phyloP scores from a whole-genome alignment of 2,888 invertebrate genomes.

The Kuschelorhynchus macadamiae region DNA sequence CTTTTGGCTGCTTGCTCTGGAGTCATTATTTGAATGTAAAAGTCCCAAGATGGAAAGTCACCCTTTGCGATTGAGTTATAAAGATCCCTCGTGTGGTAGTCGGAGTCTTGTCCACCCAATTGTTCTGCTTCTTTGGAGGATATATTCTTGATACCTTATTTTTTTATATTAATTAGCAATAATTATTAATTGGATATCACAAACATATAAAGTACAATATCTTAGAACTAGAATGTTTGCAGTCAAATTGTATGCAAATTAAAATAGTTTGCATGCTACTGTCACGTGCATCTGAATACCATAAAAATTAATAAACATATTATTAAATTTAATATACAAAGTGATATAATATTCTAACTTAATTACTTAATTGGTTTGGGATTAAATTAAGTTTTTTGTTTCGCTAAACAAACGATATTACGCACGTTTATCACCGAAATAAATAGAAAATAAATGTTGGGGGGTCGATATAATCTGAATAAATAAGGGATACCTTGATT shows the following conservation, averaged over 20 bases:
- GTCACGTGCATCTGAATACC: background rate
- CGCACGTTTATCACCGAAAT: no score
- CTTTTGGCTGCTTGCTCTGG: slow-evolving; percentile 84
- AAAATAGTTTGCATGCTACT: no score
- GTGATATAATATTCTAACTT: no score
- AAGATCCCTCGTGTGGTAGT: slow-evolving; percentile 89
- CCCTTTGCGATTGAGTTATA: slow-evolving; percentile 87
- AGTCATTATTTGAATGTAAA: slow-evolving; percentile 90
- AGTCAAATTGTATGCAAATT: no score
- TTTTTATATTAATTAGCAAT: no score
- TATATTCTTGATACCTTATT: slow-evolving; percentile 83
- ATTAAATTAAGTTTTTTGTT: no score
- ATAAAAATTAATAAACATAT: no score
- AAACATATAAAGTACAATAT: slow-evolving; percentile 1
- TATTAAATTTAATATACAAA: no score
- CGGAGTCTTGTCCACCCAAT: slow-evolving; percentile 85
- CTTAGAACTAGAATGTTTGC: no score
- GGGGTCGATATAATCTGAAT: background rate
- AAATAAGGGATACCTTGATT: slow-evolving; percentile 75
- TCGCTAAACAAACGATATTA: no score
- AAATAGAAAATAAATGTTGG: background rate
- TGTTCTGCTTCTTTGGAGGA: slow-evolving; percentile 76
- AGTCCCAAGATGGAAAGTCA: slow-evolving; percentile 82
- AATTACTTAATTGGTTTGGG: no score
- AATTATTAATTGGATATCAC: no score